phyloP scores from a whole-genome alignment of 2,113 vertebrate species.

The Hymenochirus boettgeri region DNA sequence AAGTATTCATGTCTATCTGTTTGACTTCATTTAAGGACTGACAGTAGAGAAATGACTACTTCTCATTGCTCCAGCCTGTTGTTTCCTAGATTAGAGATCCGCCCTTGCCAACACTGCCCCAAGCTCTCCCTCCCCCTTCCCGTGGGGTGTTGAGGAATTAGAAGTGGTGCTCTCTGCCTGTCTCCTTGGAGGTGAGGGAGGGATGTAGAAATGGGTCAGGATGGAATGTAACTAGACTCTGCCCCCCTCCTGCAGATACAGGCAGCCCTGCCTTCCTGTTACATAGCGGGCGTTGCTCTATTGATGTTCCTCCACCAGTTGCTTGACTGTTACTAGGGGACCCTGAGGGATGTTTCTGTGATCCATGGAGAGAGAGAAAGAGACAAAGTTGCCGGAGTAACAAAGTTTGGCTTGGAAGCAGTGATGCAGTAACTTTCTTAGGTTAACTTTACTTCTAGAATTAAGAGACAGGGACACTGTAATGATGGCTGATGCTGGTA shows the following conservation, averaged over 20 bases:
- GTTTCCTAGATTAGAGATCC: conserved; percentile 5
- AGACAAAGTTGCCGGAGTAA: conserved; percentile 69
- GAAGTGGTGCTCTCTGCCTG: conserved; percentile 45
- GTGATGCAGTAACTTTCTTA: conserved; percentile 59
- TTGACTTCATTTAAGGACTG: not conserved
- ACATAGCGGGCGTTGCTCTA: conserved; percentile 54
- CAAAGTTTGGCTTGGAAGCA: conserved; percentile 68
- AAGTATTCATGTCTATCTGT: no score
- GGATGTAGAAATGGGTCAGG: conserved; percentile 75
- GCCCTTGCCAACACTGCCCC: not conserved
- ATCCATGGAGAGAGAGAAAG: conserved; percentile 61
- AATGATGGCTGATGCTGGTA: no score
- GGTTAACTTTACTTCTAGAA: conserved; percentile 61
- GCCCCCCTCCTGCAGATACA: conserved; percentile 54
- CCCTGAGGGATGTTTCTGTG: conserved; percentile 67
- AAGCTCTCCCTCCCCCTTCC: conserved; percentile 29
- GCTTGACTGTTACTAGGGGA: conserved; percentile 65
- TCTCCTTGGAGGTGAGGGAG: conserved; percentile 50
- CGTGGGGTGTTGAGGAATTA: conserved; percentile 42
- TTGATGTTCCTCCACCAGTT: conserved; percentile 54
- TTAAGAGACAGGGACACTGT: no score
- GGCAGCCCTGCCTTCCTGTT: conserved; percentile 56
- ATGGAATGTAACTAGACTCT: conserved; percentile 70
- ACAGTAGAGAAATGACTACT: not conserved
- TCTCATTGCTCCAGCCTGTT: not conserved